Evolutionary conservation across 2,113 vertebrate species (phyloP).

Genomic region (Bucco capensis): DNA sequence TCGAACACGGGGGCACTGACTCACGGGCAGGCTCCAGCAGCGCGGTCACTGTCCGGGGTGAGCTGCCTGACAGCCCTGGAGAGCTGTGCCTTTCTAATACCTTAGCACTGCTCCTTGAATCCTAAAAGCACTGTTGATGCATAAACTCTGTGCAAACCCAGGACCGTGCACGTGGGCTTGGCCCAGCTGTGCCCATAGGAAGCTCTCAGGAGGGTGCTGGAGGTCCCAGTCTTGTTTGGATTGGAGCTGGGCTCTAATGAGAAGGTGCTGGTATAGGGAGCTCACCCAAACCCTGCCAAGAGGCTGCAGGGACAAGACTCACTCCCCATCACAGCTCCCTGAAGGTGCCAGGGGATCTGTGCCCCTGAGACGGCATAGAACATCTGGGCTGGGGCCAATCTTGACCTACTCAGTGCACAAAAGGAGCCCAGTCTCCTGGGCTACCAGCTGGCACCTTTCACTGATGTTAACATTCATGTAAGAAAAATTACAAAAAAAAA

Average conservation of each 20-base stretch:
- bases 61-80: not conserved
- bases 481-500: constrained; percentile 4
- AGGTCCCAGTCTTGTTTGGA: not conserved
- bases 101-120: fast-evolving
- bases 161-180: fast-evolving
- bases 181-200: fast-evolving
- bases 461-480: constrained; percentile 29
- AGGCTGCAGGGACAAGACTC: fast-evolving
- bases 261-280: fast-evolving
- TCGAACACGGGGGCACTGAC: constrained; percentile 1
- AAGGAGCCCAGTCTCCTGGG: not conserved
- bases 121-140: not conserved
- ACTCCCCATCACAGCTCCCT: fast-evolving
- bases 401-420: not conserved
- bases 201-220: not conserved
- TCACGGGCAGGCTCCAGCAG: not conserved
- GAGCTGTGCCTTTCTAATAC: not conserved
- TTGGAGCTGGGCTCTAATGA: fast-evolving
- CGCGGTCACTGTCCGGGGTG: not conserved
- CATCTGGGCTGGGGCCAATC: not conserved
- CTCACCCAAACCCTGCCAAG: not conserved
- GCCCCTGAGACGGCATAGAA: not conserved
- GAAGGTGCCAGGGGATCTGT: not conserved
- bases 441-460: not conserved
- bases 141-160: fast-evolving